Base-by-base conservation (phyloP, 2,113 vertebrate genomes). In the Camelus bactrianus region DNA sequence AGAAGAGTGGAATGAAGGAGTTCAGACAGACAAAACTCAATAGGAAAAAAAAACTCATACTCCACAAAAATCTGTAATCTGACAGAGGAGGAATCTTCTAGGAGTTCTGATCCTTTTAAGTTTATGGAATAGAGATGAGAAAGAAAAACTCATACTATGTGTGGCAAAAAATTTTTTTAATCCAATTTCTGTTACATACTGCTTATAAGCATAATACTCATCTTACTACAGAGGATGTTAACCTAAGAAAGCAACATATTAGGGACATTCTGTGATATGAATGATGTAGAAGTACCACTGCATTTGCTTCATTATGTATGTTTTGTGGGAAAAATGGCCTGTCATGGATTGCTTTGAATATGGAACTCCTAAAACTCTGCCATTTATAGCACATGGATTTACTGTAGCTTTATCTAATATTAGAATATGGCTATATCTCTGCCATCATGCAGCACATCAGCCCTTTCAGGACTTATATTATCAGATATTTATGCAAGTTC, bases 201-300 rank as follows among this genome's bases (percentile, higher is more conserved):
- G 99, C 99, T 98, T 99, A 99, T 97, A 99, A 99, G 98, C 99
- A 99, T 99, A 99, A 99, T 97, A 99, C 99, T 56, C 99, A 99
- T 98, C 99, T 99, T 92, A 99, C 99, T 67, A 99, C 99, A 98
- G 99, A 99, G 99, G 99, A 99, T 98, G 99, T 99, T 99, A 76
- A 99, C 99, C 97, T 99, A 99, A 98, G 99, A 99, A 99, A 99
- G 99, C 99, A 99, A 99, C 99, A 99, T 99, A 98, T 99, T 99
- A 89, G 99, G 99, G 97, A 99, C 99, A 89, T 99, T 99, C 98
- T 99, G 99, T 98, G 99, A 99, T 98, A 99, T 99, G 99, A 99
- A 99, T 91, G 99, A 99, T 91, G 99, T 99, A 97, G 99, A 99
- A 99, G 99, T 99, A 58, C 99, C 99, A 2, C 97, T 99, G 97